Conservation (phyloP, 2,888 invertebrate genomes). For the Merodon equestris region DNA sequence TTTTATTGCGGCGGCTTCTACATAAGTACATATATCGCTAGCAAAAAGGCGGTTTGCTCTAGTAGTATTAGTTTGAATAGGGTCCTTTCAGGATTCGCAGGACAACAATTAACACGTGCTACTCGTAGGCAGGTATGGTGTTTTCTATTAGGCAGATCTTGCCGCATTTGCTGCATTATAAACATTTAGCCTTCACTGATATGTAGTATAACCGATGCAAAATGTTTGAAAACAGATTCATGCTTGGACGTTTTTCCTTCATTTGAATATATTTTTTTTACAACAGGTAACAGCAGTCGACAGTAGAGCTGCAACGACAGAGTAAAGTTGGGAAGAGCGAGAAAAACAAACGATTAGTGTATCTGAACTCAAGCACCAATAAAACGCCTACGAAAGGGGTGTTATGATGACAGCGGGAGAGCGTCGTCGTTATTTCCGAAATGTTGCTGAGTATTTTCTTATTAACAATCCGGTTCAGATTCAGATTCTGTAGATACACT, state of each 20-base stretch:
- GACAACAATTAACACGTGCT: neutral
- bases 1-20: no score
- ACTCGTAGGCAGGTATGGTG: no score
- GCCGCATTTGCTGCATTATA: conserved; percentile 10
- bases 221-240: conserved; percentile 29
- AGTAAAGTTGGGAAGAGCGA: neutral
- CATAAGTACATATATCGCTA: no score
- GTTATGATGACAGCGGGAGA: conserved; percentile 49
- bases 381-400: conserved; percentile 56
- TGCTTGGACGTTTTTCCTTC: conserved; percentile 5
- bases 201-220: conserved; percentile 35
- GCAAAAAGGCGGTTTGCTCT: no score
- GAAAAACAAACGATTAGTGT: conserved; percentile 31
- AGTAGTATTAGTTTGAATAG: no score
- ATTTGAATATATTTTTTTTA: conserved; percentile 21
- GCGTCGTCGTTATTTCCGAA: conserved; percentile 37
- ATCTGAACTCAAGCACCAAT: conserved; percentile 38
- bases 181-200: conserved; percentile 36
- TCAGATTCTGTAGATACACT: conserved; percentile 5
- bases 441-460: conserved; percentile 44
- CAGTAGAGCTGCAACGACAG: neutral
- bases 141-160: neutral
- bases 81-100: neutral
- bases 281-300: conserved; percentile 42
- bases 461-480: conserved; percentile 18